Evolutionary conservation across 1,140 invertebrate genomes (phyloP).

Genomic region (Bradysia coprophila): DNA sequence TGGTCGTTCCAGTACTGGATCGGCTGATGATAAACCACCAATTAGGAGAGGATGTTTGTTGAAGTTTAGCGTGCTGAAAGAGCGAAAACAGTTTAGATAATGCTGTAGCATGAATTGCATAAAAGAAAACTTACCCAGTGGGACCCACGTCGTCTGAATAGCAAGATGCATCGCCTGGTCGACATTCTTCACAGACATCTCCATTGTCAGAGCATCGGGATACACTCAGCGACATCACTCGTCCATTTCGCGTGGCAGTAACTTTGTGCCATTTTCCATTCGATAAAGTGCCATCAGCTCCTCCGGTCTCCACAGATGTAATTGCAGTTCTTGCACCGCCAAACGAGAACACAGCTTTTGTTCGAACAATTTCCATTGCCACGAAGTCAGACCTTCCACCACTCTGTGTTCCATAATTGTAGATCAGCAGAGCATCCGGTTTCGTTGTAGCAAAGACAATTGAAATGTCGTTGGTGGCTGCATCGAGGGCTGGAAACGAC

Average conservation of each 20-base stretch:
- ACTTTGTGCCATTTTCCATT: conserved; percentile 85
- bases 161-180: conserved; percentile 56
- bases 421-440: conserved; percentile 64
- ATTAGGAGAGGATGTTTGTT: conserved; percentile 72
- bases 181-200: conserved; percentile 68
- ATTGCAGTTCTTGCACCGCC: conserved; percentile 74
- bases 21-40: conserved; percentile 65
- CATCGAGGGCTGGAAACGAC: conserved; percentile 65
- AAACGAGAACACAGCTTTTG: conserved; percentile 72
- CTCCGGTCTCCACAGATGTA: conserved; percentile 48
- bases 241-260: conserved; percentile 72
- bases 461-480: conserved; percentile 77
- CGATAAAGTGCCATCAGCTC: conserved; percentile 40
- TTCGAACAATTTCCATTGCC: conserved; percentile 69
- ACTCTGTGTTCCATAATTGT: conserved; percentile 73
- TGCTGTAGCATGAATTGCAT: conserved; percentile 3
- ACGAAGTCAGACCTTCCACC: conserved; percentile 83
- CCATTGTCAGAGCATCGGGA: conserved; percentile 65
- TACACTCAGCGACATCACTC: conserved; percentile 68
- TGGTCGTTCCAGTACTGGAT: conserved; percentile 66
- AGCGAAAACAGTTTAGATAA: conserved; percentile 9
- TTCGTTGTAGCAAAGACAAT: conserved; percentile 83
- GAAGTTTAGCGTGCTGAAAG: conserved; percentile 73
- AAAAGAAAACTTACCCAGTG: conserved; percentile 42
- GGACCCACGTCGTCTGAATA: conserved; percentile 70